Base-by-base conservation (phyloP, 1,140 invertebrate species). In the Drosophila aff. region DNA sequence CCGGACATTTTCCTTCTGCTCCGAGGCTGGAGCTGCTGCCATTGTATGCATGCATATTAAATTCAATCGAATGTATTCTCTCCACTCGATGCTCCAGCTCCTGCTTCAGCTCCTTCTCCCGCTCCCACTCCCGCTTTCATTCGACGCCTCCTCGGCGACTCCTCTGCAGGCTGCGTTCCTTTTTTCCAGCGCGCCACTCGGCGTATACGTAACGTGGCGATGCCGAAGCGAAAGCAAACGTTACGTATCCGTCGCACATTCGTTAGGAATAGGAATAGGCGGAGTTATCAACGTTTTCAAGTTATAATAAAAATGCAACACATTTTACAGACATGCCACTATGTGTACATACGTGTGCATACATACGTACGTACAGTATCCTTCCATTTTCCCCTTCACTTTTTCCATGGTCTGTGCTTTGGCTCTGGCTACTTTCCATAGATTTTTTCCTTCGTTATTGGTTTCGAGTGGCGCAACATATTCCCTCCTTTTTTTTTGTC, bases 271-370 rank as follows among this genome's bases (percentile, higher is more conserved):
- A 91, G 71, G 67, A 91, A 91, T 91, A 91, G 89, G 89, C 89
- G 89, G 89, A 91, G 89, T 91, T 91, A 91, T 91, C 89, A 91
- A 91, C 89, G 89, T 91, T 91, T 91, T 89, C 89, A 91, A 91
- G 89, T 91, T 89, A 91, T 91, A 89, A 91, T 89, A 91, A 91
- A 91, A 91, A 91, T 91, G 87, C 87, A 91, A 91, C 80, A 91
- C 87, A 90, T 89, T 89, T 89, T 90, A 89, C 85, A 89, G 85
- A 89, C 82, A 64, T 53, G 60, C 59, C 59, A 71, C 61, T 63
- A 63, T 65, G 76, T 74, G 68, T 59, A 66, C 53, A 71, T 64
- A 76, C n/a, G 33, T 81, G 49, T 63, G 41, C 69, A 84, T 46
- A 73, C 50, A 62, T 44, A 49, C 61, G 31, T 23, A 49, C 59